Percentiles rank a stretch among this genome's conserved stretches.
Conservation (phyloP, 1,140 invertebrate genomes). For the Rhagoletis pomonella region DNA sequence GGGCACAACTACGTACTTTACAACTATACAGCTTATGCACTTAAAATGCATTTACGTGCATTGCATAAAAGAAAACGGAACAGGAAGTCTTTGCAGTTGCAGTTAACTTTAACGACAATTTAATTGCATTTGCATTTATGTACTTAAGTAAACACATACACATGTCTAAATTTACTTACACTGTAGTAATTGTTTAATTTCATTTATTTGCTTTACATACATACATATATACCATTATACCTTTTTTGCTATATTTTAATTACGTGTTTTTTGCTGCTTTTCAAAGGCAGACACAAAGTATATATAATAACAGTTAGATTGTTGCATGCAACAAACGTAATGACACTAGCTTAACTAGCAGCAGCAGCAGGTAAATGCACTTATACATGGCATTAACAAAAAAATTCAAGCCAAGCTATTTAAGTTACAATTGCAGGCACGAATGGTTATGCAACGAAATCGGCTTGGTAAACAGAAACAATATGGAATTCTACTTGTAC, state of each 20-base stretch:
- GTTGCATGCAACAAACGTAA: conserved; percentile 49
- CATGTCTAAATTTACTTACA: too few species aligned
- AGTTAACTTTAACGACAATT: conserved; percentile 50
- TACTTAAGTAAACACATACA: not conserved
- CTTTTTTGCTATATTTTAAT: not conserved
- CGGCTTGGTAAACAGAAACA: not conserved
- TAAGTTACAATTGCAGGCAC: not conserved
- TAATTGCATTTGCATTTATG: conserved; percentile 42
- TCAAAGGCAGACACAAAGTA: conserved; percentile 34
- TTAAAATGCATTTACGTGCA: conserved; percentile 6
- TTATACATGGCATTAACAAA: not conserved
- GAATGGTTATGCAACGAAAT: not conserved
- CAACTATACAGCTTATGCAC: conserved; percentile 7
- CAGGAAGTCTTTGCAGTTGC: conserved; percentile 34
- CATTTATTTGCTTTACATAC: conserved; percentile 40
- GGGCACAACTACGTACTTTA: too few species aligned
- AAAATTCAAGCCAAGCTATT: not conserved
- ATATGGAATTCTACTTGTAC: conserved; percentile 12
- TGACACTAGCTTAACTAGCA: conserved; percentile 38
- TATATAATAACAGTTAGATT: conserved; percentile 49
- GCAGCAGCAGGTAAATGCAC: conserved; percentile 4
- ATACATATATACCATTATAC: too few species aligned
- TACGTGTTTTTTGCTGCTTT: not conserved
- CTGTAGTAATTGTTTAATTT: conserved; percentile 30
- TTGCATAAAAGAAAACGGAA: conserved; percentile 36